Evolutionary conservation across 1,140 invertebrate species (phyloP), one percentile per base, ranked within the genome.

Genomic region (Coelopa frigida): DNA sequence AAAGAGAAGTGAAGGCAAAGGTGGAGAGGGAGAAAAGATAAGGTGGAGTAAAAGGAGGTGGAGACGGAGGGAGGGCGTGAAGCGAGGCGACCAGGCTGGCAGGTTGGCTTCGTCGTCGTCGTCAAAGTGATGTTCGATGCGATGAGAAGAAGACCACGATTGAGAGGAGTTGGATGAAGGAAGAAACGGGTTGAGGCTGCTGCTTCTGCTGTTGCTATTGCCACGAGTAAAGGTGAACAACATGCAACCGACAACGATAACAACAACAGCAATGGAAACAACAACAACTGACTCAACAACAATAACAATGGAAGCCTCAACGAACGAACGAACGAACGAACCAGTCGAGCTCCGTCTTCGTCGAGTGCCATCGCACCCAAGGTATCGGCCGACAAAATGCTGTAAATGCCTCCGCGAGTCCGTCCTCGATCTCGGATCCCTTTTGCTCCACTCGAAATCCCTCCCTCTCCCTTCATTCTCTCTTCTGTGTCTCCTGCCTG

Each of bases 331-430:
- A 38, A 7, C 5, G 12, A 7, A 20, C 21, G 10, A 38, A 21
- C 5, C 12, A 15, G 12, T n/a, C n/a, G n/a, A n/a, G n/a, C n/a
- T n/a, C n/a, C n/a, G n/a, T n/a, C n/a, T n/a, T n/a, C n/a, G n/a
- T n/a, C n/a, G n/a, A n/a, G n/a, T n/a, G n/a, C n/a, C n/a, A 26
- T 12, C 8, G 6, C 14, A 20, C 22, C 14, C 37, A 51, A 61
- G 56, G 56, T 59, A 63, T 58, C 61, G 59, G 56, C 61, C 58
- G 50, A 58, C 60, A 60, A 62, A 63, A 61, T 63, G 61, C 61
- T 63, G 60, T 60, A 63, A 63, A 63, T 63, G 60, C 58, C 63
- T 63, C 60, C 62, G 62, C 60, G 58, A 63, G 22, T 46, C 45
- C 27, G 20, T 32, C 32, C 41, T 18, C 35, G 17, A 43, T 31